These are phyloP conservation scores for Ciconia nigra DNA, from an alignment of 2,797 vertebrate genomes.

Conservation along the genomic window DNA sequence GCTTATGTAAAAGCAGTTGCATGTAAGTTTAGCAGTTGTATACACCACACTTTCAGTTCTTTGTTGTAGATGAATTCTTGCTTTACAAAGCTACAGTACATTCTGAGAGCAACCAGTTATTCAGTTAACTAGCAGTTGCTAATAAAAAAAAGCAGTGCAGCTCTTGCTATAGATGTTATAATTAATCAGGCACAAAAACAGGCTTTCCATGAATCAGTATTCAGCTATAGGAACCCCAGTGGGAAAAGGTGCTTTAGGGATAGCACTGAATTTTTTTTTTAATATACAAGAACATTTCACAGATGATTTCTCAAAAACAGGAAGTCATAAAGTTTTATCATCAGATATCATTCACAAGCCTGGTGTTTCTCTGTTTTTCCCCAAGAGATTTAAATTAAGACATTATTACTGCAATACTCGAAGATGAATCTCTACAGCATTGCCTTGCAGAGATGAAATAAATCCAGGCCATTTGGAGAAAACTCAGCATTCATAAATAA, in stretches of 20 bases:
- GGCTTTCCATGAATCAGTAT: background rate
- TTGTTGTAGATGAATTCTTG: background rate
- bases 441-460: constrained; percentile 32
- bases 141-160: background rate
- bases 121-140: background rate
- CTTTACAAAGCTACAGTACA: background rate
- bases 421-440: background rate
- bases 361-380: constrained; percentile 17
- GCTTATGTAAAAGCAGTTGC: background rate
- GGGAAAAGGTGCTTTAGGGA: constrained; percentile 13
- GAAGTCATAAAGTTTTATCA: background rate
- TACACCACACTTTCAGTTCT: background rate
- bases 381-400: constrained; percentile 28
- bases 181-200: background rate
- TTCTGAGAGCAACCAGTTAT: background rate
- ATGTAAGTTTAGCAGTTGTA: background rate
- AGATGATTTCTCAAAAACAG: background rate
- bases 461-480: constrained; percentile 3
- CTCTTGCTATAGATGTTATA: background rate
- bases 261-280: background rate
- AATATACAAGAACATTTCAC: constrained; percentile 1
- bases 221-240: background rate
- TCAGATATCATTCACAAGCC: background rate
- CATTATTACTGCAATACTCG: background rate
- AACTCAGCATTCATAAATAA: background rate